A percentile compares a stretch with the other conserved stretches of the same genome.
Conservation (phyloP, 2,797 vertebrate species). For the Syndactyla subalaris region DNA sequence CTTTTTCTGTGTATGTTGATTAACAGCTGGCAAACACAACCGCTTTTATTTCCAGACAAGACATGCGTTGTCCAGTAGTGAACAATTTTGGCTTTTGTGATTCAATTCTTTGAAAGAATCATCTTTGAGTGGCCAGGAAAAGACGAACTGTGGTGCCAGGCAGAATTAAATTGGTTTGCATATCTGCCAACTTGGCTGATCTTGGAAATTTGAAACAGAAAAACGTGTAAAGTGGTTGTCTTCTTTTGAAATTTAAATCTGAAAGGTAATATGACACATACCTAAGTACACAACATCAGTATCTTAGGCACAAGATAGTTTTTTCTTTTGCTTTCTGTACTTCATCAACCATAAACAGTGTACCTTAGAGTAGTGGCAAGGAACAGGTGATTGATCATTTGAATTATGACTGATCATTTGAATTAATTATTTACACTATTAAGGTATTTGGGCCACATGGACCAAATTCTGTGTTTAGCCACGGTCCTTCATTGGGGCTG, state of each 20-base stretch:
- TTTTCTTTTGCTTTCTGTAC: not conserved
- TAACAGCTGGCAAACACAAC: slow-evolving; percentile 3
- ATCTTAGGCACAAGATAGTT: not conserved
- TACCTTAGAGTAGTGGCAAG: not conserved
- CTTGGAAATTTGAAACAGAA: not conserved
- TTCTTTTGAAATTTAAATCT: slow-evolving; percentile 7
- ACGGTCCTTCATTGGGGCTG: not conserved
- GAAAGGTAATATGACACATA: not conserved
- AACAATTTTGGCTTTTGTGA: slow-evolving; percentile 37
- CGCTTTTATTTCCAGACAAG: slow-evolving; percentile 41
- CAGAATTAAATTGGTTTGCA: slow-evolving; percentile 35
- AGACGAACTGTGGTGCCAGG: not conserved
- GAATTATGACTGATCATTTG: not conserved
- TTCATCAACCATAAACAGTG: not conserved
- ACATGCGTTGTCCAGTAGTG: not conserved
- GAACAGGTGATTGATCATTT: not conserved
- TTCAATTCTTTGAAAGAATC: slow-evolving; percentile 55
- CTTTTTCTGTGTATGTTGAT: slow-evolving; percentile 3
- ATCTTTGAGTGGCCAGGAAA: not conserved
- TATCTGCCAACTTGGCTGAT: slow-evolving; percentile 28
- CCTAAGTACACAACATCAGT: not conserved
- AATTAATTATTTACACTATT: not conserved
- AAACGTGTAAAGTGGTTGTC: not conserved
- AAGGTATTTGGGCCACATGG: not conserved
- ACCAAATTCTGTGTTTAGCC: not conserved